Percentiles rank a stretch among this genome's conserved stretches.
Evolutionary conservation across 2,113 vertebrate genomes (phyloP).

Genomic region (Boleophthalmus pectinirostris): DNA sequence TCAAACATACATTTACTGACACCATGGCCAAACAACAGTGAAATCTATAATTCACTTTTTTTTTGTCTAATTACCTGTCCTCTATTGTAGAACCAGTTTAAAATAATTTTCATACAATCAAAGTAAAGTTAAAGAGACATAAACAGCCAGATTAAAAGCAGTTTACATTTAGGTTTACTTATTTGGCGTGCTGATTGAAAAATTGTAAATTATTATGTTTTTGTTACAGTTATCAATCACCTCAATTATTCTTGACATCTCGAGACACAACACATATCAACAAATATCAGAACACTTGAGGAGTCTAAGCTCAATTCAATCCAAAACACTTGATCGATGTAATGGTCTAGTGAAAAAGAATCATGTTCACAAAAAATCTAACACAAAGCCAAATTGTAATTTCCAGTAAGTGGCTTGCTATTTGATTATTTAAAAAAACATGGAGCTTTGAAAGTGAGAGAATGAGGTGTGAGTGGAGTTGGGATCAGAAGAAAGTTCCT

Average conservation of each 20-base stretch:
- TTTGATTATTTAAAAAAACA: not conserved
- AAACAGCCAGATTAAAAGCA: not conserved
- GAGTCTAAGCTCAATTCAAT: too few species aligned
- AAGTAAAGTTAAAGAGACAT: not conserved
- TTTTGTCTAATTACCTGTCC: not conserved
- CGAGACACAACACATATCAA: too few species aligned
- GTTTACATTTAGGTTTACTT: not conserved
- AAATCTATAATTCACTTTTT: not conserved
- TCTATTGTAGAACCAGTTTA: not conserved
- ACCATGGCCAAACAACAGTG: too few species aligned
- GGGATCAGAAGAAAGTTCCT: conserved; percentile 7
- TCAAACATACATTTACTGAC: too few species aligned
- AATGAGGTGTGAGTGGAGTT: conserved; percentile 11
- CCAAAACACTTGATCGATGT: too few species aligned
- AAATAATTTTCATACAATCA: not conserved
- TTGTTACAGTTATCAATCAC: too few species aligned
- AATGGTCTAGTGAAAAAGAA: not conserved
- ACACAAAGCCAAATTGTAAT: not conserved
- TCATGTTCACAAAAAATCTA: not conserved
- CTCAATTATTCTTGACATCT: too few species aligned
- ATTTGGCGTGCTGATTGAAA: not conserved
- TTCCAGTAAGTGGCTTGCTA: not conserved
- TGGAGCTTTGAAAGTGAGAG: not conserved
- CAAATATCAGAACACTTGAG: not conserved
- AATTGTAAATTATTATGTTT: not conserved